phyloP scores from a whole-genome alignment of 2,797 vertebrate species.

The Lateolabrax maculatus region DNA sequence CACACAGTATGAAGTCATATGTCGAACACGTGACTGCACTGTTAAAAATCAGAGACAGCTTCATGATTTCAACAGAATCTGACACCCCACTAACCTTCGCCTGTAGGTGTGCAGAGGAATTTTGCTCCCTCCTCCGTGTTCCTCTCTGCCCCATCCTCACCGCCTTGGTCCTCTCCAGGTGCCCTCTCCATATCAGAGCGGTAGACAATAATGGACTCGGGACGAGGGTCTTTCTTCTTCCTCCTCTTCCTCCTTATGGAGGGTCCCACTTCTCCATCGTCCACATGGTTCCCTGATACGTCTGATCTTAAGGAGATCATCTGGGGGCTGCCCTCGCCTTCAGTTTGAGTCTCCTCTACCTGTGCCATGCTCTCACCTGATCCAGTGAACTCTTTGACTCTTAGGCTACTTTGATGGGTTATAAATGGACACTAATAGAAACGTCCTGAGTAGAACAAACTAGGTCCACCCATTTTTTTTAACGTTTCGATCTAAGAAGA shows the following conservation, averaged over 20 bases:
- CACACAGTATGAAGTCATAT: background rate
- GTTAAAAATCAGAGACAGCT: too few species aligned
- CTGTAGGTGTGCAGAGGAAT: conserved; percentile 90
- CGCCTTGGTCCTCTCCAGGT: conserved; percentile 87
- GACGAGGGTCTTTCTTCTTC: conserved; percentile 93
- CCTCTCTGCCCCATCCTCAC: conserved; percentile 88
- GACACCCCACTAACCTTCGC: conserved; percentile 86
- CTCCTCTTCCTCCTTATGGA: conserved; percentile 92
- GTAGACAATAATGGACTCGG: conserved; percentile 97
- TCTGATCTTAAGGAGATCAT: conserved; percentile 87
- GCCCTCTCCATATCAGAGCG: conserved; percentile 91
- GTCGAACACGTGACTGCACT: background rate
- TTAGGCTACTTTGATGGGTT: background rate
- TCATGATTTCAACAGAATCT: conserved; percentile 15
- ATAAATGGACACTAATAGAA: conserved; percentile 14
- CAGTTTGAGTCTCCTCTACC: conserved; percentile 81
- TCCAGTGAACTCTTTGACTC: conserved; percentile 19
- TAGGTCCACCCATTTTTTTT: conserved; percentile 26
- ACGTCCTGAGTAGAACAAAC: conserved; percentile 15
- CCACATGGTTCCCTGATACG: conserved; percentile 75
- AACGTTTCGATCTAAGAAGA: background rate
- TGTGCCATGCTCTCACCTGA: conserved; percentile 77
- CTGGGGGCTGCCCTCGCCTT: conserved; percentile 88
- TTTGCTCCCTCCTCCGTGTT: conserved; percentile 92
- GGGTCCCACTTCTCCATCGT: conserved; percentile 86